Conservation (phyloP, 2,797 vertebrate species). For the Numenius phaeopus region DNA sequence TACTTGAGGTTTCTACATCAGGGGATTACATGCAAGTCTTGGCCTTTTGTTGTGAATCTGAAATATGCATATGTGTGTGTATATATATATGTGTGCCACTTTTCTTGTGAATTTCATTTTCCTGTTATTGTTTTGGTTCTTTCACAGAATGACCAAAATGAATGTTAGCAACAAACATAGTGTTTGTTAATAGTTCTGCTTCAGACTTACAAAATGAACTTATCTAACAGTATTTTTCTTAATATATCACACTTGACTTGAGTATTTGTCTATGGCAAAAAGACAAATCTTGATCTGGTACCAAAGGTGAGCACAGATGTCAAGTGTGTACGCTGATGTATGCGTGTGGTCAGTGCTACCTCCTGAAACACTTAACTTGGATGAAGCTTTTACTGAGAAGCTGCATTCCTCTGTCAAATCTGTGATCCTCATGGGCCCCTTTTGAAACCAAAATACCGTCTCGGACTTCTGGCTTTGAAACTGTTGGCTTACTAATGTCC, state of each 20-base stretch:
- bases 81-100: background rate
- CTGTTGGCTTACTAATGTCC: background rate
- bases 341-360: background rate
- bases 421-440: background rate
- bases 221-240: background rate
- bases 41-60: background rate
- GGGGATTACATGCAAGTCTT: background rate
- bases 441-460: background rate
- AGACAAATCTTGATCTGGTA: background rate
- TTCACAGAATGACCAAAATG: background rate
- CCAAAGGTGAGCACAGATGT: background rate
- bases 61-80: background rate
- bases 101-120: background rate
- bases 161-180: background rate
- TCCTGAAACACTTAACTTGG: background rate
- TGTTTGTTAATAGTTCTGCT: background rate
- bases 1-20: background rate
- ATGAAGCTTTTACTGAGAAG: background rate
- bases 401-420: background rate
- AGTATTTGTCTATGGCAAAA: background rate
- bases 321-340: rapidly evolving
- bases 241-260: background rate
- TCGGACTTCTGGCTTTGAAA: background rate
- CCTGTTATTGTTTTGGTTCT: background rate
- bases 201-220: rapidly evolving